Base-by-base conservation (phyloP, 2,113 vertebrate species). In the Sinosuthora webbiana region DNA sequence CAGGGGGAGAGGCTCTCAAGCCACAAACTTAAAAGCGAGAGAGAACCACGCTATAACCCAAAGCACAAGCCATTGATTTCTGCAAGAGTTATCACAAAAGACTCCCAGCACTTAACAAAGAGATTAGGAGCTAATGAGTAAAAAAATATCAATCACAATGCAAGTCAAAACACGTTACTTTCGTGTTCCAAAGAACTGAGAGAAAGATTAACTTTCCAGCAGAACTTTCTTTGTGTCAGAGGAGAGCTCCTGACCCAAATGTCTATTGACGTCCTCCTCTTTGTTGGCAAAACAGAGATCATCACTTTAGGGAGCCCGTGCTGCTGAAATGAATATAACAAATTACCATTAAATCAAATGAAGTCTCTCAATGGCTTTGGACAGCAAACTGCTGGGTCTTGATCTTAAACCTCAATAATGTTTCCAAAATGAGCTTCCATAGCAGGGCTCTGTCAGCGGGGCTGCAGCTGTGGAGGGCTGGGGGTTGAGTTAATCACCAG, bases 221-320 rank as follows among this genome's bases (percentile, higher is more conserved):
- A 76, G 73, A 89, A 92, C 47, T 87, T 91, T 42, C 70, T 94
- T 89, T 90, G 57, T 87, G 47, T 85, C 68, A 84, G 59, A 94
- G 79, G 74, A 82, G 47, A 95, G 78, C 59, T 91, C 90, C 89
- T 91, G 90, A 93, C 85, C 73, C 57, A 87, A 70, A 69, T 59
- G 74, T 55, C 83, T 95, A 69, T 80, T 50, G 85, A 95, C 5
- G 0, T 65, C 89, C 71, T 90, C 67, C 47, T 79, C 77, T 96
- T 73, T 87, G 87, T 76, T 88, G 85, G 67, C 80, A 95, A 93
- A 95, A 83, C 53, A 94, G 83, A 92, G 70, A 79, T 83, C 78
- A 75, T 64, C 71, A 53, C 52, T 87, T 82, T 42, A 49, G 70
- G 59, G 81, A 95, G 81, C 45, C 55, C 19, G 13, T 13, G 44